A percentile compares a stretch with the other conserved stretches of the same genome.
Evolutionary conservation across 2,113 vertebrate species (phyloP).

Genomic region (Coptodon rendalli): DNA sequence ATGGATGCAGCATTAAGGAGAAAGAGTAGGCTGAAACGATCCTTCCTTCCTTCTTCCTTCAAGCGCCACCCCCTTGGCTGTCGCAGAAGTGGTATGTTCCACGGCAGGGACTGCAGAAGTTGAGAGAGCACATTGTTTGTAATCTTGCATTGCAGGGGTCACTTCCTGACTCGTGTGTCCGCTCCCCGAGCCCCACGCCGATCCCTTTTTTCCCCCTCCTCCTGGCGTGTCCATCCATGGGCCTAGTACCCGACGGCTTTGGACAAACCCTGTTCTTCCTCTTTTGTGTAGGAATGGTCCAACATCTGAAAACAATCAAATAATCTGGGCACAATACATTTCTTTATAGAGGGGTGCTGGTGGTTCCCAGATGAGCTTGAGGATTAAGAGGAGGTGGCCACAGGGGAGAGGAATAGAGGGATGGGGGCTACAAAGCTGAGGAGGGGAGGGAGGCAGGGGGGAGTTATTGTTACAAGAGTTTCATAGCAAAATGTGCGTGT

Average conservation of each 20-base stretch:
- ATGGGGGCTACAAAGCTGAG: slow-evolving; percentile 42
- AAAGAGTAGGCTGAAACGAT: slow-evolving; percentile 2
- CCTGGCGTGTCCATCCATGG: slow-evolving; percentile 44
- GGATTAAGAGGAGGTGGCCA: slow-evolving; percentile 65
- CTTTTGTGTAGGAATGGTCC: slow-evolving; percentile 68
- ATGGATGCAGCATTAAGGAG: slow-evolving; percentile 51
- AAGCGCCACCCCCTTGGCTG: slow-evolving; percentile 57
- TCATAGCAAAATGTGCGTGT: slow-evolving; percentile 6
- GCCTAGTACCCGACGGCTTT: slow-evolving; percentile 39
- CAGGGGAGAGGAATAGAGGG: slow-evolving; percentile 35
- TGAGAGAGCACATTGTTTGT: slow-evolving; percentile 81
- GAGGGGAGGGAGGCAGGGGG: not conserved
- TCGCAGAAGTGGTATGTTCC: slow-evolving; percentile 70
- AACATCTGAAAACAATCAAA: slow-evolving; percentile 79
- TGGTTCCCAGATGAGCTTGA: slow-evolving; percentile 70
- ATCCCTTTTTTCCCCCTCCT: slow-evolving; percentile 32
- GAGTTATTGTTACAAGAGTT: slow-evolving; percentile 46
- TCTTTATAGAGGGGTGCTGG: slow-evolving; percentile 68
- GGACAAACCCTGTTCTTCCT: slow-evolving; percentile 61
- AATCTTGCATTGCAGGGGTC: slow-evolving; percentile 73
- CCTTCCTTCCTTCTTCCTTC: slow-evolving; percentile 26
- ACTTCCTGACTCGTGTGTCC: slow-evolving; percentile 80
- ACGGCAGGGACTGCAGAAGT: slow-evolving; percentile 59
- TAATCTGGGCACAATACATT: slow-evolving; percentile 74
- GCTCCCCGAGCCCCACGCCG: slow-evolving; percentile 46